These are phyloP conservation scores for Pomatorhinus ruficollis DNA, from an alignment of 2,113 vertebrate species.

Conservation along the genomic window DNA sequence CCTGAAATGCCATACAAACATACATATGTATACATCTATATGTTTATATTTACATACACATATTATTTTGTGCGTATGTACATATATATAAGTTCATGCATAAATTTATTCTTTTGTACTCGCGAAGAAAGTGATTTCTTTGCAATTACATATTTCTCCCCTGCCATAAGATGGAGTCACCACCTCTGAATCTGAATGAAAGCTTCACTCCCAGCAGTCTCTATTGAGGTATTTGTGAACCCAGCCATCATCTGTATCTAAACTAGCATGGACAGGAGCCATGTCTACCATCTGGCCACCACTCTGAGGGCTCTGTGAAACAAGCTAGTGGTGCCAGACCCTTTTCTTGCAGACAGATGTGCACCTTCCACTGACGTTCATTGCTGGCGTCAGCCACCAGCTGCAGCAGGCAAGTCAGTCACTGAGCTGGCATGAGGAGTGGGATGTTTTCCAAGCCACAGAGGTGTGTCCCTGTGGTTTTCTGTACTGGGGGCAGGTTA, in stretches of 20 bases:
- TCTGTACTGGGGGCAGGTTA: background rate
- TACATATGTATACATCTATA: background rate
- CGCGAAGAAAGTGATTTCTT: background rate
- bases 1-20: background rate
- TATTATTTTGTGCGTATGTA: background rate
- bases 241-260: background rate
- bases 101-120: background rate
- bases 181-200: background rate
- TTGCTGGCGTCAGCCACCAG: background rate
- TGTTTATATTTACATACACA: background rate
- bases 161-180: background rate
- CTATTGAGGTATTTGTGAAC: background rate
- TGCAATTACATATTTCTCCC: background rate
- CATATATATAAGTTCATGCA: background rate
- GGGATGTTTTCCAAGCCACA: accelerated
- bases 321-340: background rate
- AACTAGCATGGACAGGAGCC: background rate
- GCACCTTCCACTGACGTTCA: background rate
- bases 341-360: background rate
- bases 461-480: accelerated
- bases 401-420: background rate
- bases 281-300: background rate
- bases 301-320: background rate
- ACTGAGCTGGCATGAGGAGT: background rate
- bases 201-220: background rate